A percentile compares a stretch with the other conserved stretches of the same genome.
These are phyloP conservation scores for Mallotus villosus DNA, from an alignment of 2,797 vertebrate species.

Conservation along the genomic window DNA sequence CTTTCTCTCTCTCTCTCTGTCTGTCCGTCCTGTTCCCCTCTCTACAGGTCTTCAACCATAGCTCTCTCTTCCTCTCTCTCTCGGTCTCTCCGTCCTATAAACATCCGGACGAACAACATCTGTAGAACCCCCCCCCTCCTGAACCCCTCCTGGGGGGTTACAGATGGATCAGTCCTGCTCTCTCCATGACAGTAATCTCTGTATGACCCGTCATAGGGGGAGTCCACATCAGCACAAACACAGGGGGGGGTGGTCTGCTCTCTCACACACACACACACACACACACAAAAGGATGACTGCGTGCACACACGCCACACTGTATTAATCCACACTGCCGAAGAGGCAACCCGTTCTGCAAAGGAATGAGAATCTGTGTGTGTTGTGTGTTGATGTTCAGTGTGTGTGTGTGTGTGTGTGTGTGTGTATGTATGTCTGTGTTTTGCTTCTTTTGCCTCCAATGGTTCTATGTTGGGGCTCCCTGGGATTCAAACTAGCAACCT, in stretches of 20 bases:
- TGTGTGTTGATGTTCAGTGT: slow-evolving; percentile 10
- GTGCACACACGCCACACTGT: slow-evolving; percentile 4
- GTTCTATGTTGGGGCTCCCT: too few species aligned
- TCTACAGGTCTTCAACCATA: neutral
- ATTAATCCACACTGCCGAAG: slow-evolving; percentile 68
- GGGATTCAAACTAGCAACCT: neutral
- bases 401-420: slow-evolving; percentile 19
- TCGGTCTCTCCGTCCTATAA: slow-evolving; percentile 28
- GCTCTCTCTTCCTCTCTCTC: slow-evolving; percentile 21
- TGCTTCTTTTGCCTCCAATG: neutral
- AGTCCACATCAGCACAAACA: neutral
- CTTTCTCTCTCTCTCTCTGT: slow-evolving; percentile 19
- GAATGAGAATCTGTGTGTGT: neutral
- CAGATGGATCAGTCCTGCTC: slow-evolving; percentile 68
- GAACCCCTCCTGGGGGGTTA: slow-evolving; percentile 2
- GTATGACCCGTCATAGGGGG: slow-evolving; percentile 59
- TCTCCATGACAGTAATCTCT: slow-evolving; percentile 69
- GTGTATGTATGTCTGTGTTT: slow-evolving; percentile 5
- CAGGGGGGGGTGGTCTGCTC: slow-evolving; percentile 4
- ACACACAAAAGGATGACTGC: too few species aligned
- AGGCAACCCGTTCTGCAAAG: slow-evolving; percentile 30
- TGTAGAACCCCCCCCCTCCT: slow-evolving; percentile 51
- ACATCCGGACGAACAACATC: slow-evolving; percentile 54
- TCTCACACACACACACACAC: too few species aligned
- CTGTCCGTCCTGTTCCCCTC: too few species aligned